Evolutionary conservation across 2,888 invertebrate species (phyloP).

Genomic region (Eubasilissa splendida): DNA sequence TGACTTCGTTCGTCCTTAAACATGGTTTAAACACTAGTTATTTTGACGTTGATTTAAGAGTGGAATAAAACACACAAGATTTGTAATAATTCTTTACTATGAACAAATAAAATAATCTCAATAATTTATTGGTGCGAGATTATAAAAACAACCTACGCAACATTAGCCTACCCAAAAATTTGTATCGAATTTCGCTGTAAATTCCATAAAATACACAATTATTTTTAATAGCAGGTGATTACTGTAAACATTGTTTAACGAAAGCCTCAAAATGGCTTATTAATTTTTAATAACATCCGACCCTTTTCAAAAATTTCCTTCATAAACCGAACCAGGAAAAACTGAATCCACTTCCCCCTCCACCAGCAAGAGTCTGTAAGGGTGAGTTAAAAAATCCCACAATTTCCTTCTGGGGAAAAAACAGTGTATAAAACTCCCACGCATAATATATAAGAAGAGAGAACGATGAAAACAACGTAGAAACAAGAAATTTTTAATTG

Average conservation of each 20-base stretch:
- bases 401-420: slow-evolving; percentile 40
- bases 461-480: neutral
- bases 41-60: too few species aligned
- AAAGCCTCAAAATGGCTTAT: slow-evolving; percentile 53
- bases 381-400: slow-evolving; percentile 30
- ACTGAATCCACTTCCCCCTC: neutral
- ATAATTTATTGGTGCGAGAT: neutral
- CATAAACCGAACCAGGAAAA: slow-evolving; percentile 35
- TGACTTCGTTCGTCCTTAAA: too few species aligned
- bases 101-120: too few species aligned
- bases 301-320: slow-evolving; percentile 57
- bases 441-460: neutral
- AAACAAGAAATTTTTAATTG: too few species aligned
- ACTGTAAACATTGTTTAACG: slow-evolving; percentile 44
- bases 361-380: slow-evolving; percentile 22
- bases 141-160: neutral
- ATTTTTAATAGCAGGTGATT: slow-evolving; percentile 35
- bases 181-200: slow-evolving; percentile 8
- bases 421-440: slow-evolving; percentile 26
- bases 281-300: slow-evolving; percentile 59
- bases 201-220: slow-evolving; percentile 36
- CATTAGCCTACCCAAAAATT: slow-evolving; percentile 16
- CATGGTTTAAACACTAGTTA: too few species aligned
- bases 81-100: too few species aligned
- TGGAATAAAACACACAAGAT: too few species aligned